Conservation (phyloP, 2,797 vertebrate genomes). For the Tenualosa thibaudeaui region DNA sequence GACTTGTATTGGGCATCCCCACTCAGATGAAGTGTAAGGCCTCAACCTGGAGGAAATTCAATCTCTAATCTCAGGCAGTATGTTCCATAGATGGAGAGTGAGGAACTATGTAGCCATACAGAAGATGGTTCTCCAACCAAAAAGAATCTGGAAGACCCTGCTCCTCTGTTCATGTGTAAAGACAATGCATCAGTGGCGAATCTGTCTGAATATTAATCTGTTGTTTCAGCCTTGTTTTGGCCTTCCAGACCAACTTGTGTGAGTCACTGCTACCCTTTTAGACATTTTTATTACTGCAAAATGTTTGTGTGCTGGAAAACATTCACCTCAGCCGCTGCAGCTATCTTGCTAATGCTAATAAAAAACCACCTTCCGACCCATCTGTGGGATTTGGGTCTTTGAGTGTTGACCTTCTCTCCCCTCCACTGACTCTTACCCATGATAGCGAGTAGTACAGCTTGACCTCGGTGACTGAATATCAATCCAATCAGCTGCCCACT, state of each 20-base stretch:
- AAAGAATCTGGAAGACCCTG: too few relatives aligned
- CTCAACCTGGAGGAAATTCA: too few relatives aligned
- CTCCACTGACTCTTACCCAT: background rate
- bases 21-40: too few relatives aligned
- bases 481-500: slow-evolving; percentile 10
- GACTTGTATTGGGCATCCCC: too few relatives aligned
- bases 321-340: background rate
- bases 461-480: background rate
- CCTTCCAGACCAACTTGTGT: background rate
- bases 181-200: too few relatives aligned
- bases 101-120: too few relatives aligned
- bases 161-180: too few relatives aligned
- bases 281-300: background rate
- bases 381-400: background rate
- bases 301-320: too few relatives aligned
- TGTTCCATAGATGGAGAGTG: too few relatives aligned
- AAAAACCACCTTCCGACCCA: background rate
- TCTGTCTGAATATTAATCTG: too few relatives aligned
- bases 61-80: too few relatives aligned
- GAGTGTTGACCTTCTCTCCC: slow-evolving; percentile 41
- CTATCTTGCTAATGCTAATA: background rate
- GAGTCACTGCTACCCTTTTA: background rate
- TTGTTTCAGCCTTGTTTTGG: background rate
- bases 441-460: background rate
- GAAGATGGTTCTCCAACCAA: too few relatives aligned